Evolutionary conservation across 35 echinoderm and acorn worm genomes (phyloP).

Genomic region (Anneissia japonica): DNA sequence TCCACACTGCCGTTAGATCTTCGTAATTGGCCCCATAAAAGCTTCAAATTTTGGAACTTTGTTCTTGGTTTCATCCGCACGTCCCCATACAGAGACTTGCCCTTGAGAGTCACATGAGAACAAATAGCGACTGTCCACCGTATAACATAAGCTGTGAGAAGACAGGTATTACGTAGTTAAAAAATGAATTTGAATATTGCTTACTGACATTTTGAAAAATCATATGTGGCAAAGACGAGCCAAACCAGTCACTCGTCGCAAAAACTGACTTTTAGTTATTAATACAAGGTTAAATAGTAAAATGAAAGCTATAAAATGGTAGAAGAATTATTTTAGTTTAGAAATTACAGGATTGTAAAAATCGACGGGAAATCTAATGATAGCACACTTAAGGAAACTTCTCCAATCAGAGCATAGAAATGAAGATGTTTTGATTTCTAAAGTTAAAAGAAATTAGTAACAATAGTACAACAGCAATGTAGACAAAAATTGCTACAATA

Average conservation of each 20-base stretch:
- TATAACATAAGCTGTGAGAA: constrained; percentile 65
- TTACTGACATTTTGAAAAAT: neutral
- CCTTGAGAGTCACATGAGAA: constrained; percentile 68
- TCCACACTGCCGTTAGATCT: no score
- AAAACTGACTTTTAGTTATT: neutral
- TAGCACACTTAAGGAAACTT: no score
- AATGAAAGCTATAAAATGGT: neutral
- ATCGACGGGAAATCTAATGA: no score
- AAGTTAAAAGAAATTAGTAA: no score
- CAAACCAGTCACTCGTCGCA: neutral
- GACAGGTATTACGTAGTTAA: neutral
- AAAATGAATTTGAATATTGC: neutral
- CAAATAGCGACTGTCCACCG: constrained; percentile 82
- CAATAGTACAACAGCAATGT: no score
- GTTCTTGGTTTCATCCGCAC: constrained; percentile 52
- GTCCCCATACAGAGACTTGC: constrained; percentile 68
- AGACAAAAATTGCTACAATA: no score
- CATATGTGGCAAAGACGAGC: neutral
- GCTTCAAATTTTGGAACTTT: constrained; percentile 70
- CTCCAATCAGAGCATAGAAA: no score
- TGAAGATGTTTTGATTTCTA: no score
- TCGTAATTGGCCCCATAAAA: constrained; percentile 42
- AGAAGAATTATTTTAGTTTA: neutral
- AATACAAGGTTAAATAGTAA: neutral
- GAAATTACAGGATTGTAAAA: neutral